Conservation (phyloP, 2,888 invertebrate genomes). For the Brachypterus glaber region DNA sequence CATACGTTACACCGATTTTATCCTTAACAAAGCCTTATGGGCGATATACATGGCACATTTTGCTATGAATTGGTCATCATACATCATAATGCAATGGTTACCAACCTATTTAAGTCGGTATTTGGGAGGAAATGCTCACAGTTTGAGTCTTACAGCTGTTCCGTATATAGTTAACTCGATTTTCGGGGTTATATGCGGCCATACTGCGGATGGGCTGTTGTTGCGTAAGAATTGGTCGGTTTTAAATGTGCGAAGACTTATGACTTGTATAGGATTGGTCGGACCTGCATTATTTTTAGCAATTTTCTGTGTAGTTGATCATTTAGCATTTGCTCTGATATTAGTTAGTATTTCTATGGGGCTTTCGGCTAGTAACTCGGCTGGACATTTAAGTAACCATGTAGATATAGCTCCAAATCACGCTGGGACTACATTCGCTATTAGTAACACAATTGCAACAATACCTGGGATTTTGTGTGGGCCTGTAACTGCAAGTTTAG, state of each 20-base stretch:
- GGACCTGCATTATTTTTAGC: conserved; percentile 63
- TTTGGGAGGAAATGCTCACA: conserved; percentile 56
- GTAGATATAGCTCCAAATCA: conserved; percentile 69
- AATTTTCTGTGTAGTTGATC: conserved; percentile 60
- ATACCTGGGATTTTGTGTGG: conserved; percentile 67
- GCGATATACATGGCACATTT: conserved; percentile 67
- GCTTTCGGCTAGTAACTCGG: conserved; percentile 63
- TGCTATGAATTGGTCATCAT: conserved; percentile 72
- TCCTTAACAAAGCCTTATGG: conserved; percentile 61
- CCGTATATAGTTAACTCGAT: conserved; percentile 66
- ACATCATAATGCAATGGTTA: conserved; percentile 72
- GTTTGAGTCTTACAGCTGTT: conserved; percentile 62
- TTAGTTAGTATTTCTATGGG: conserved; percentile 67
- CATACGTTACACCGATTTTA: conserved; percentile 55
- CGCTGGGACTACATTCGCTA: conserved; percentile 66
- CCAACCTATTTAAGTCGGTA: conserved; percentile 58
- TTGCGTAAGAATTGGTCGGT: conserved; percentile 50
- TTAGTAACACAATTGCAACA: conserved; percentile 66
- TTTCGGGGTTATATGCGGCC: conserved; percentile 60
- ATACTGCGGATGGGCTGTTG: conserved; percentile 57
- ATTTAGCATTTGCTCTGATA: conserved; percentile 57
- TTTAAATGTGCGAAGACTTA: conserved; percentile 57
- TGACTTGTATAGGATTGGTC: conserved; percentile 62
- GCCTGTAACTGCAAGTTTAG: conserved; percentile 65
- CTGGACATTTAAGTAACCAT: conserved; percentile 68